These are phyloP conservation scores for Prionailurus bengalensis DNA, from an alignment of 2,113 vertebrate genomes.

Conservation along the genomic window DNA sequence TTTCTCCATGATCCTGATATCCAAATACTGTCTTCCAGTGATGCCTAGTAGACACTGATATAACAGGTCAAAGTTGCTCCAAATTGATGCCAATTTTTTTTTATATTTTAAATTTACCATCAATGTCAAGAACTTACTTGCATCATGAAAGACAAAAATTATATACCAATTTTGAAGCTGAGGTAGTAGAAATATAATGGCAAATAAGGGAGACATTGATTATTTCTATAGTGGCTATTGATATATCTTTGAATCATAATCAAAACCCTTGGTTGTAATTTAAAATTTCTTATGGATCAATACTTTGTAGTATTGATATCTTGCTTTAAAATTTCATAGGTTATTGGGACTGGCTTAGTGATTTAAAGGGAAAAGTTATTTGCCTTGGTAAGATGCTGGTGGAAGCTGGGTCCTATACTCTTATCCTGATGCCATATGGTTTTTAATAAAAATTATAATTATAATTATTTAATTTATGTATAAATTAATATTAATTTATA, in stretches of 20 bases:
- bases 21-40: neutral
- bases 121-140: conserved; percentile 18
- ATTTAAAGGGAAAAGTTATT: neutral
- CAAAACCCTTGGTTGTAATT: neutral
- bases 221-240: neutral
- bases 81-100: conserved; percentile 13
- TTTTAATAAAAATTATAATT: neutral
- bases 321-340: neutral
- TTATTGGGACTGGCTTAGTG: neutral
- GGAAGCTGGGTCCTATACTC: neutral
- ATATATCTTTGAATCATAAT: neutral
- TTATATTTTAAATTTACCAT: conserved; percentile 4
- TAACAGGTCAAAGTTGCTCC: conserved; percentile 40
- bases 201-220: conserved; percentile 14
- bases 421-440: neutral
- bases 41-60: neutral
- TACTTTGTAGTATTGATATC: neutral
- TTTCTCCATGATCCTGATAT: neutral
- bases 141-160: conserved; percentile 25
- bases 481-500: too few relatives aligned
- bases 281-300: neutral
- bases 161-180: neutral
- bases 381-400: neutral
- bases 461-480: too few relatives aligned
- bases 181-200: neutral